phyloP scores from a whole-genome alignment of 2,797 vertebrate genomes.

The Salarias fasciatus region DNA sequence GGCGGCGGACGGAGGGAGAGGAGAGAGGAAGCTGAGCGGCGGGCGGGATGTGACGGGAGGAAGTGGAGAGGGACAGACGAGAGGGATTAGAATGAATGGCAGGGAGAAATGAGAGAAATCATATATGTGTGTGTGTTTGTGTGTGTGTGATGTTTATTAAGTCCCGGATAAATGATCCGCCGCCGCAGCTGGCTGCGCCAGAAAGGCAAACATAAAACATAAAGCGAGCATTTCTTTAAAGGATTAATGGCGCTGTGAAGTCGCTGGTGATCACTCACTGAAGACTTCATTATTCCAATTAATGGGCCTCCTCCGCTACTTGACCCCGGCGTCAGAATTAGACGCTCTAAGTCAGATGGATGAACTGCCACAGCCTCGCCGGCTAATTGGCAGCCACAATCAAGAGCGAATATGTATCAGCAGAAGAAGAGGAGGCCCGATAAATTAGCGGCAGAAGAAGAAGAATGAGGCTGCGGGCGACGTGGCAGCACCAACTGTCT shows the following conservation, averaged over 20 bases:
- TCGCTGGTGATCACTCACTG: conserved; percentile 78
- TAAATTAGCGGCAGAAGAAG: conserved; percentile 65
- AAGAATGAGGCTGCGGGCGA: conserved; percentile 58
- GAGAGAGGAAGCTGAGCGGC: too few relatives aligned
- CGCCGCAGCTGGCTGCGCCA: conserved; percentile 59
- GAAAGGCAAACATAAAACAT: conserved; percentile 75
- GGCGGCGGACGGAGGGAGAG: too few relatives aligned
- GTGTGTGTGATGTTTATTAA: conserved; percentile 75
- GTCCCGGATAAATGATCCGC: conserved; percentile 74
- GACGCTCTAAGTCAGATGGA: conserved; percentile 81
- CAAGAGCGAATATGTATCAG: conserved; percentile 74
- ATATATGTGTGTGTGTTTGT: too few relatives aligned
- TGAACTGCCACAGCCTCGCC: conserved; percentile 65
- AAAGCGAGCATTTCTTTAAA: conserved; percentile 75
- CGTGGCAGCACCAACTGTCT: conserved; percentile 64
- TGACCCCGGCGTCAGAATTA: conserved; percentile 80
- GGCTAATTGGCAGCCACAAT: conserved; percentile 75
- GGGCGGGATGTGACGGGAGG: conserved; percentile 2
- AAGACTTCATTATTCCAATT: conserved; percentile 84
- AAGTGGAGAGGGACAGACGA: too few relatives aligned
- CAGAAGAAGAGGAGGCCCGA: conserved; percentile 58
- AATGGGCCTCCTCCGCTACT: conserved; percentile 79
- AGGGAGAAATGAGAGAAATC: conserved; percentile 20
- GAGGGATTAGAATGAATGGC: too few relatives aligned
- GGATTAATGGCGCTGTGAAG: conserved; percentile 75